Evolutionary conservation across 2,888 invertebrate genomes (phyloP).

Genomic region (Rhogogaster chlorosoma): DNA sequence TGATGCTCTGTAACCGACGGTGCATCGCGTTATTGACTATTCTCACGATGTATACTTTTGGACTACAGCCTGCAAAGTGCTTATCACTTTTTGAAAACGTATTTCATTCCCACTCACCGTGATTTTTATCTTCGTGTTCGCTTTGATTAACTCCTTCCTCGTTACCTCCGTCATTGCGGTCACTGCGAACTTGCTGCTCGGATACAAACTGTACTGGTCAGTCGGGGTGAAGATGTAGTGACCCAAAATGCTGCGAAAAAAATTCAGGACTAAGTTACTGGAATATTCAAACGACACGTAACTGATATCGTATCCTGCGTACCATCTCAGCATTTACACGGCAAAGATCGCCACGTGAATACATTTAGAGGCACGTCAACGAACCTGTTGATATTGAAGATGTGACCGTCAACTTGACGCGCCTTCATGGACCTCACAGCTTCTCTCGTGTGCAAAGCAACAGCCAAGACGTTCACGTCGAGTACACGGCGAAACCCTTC

Average conservation of each 20-base stretch:
- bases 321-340: too few species aligned
- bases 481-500: conserved; percentile 75
- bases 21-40: background rate
- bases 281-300: background rate
- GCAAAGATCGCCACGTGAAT: background rate
- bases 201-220: conserved; percentile 74
- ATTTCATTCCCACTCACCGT: conserved; percentile 68
- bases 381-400: conserved; percentile 83
- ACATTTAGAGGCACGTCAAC: background rate
- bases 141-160: conserved; percentile 77
- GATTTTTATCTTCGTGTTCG: conserved; percentile 75
- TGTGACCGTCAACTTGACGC: conserved; percentile 80
- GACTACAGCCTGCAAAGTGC: background rate
- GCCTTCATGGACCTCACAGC: conserved; percentile 80
- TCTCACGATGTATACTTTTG: background rate
- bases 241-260: conserved; percentile 67
- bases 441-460: conserved; percentile 81
- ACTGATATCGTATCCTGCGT: background rate
- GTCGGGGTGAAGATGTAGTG: conserved; percentile 65
- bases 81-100: background rate
- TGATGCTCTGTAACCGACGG: conserved; percentile 68
- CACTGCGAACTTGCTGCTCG: conserved; percentile 80
- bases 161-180: conserved; percentile 78
- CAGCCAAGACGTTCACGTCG: conserved; percentile 81
- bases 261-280: background rate